A percentile compares a stretch with the other conserved stretches of the same genome.
These are phyloP conservation scores for Drosophila falleni DNA, from an alignment of 2,888 invertebrate species.

Conservation along the genomic window DNA sequence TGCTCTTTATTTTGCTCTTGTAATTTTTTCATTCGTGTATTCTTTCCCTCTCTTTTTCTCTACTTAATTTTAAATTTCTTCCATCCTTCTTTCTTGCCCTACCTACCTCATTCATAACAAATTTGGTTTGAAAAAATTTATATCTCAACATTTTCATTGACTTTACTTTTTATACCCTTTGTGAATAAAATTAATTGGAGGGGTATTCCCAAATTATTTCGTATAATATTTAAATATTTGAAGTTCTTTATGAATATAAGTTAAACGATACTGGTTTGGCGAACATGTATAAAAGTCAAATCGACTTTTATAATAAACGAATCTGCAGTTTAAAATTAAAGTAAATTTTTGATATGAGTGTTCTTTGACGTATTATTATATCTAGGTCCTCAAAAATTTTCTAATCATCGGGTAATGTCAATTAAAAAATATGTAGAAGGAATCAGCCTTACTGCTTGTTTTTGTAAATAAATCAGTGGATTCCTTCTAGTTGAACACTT, in stretches of 20 bases:
- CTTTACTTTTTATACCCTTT: constrained; percentile 20
- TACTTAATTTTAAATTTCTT: background rate
- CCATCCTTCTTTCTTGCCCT: constrained; percentile 3
- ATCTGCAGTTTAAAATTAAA: too few species aligned
- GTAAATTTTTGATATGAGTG: too few species aligned
- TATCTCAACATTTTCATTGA: constrained; percentile 47
- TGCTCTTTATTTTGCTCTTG: constrained; percentile 14
- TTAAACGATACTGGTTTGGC: background rate
- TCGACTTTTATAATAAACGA: too few species aligned
- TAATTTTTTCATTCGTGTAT: background rate
- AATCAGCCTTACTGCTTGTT: too few species aligned
- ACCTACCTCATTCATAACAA: constrained; percentile 43
- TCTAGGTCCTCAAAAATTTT: too few species aligned
- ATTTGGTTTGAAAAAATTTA: constrained; percentile 59
- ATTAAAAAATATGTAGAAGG: too few species aligned
- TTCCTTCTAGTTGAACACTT: too few species aligned
- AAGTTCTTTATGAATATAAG: background rate
- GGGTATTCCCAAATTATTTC: background rate
- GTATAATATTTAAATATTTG: background rate
- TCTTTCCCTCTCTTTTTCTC: background rate
- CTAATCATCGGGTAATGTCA: too few species aligned
- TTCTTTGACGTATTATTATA: too few species aligned
- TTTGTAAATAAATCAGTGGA: too few species aligned
- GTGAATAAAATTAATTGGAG: background rate
- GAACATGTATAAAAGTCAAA: too few species aligned